Evolutionary conservation across 2,113 vertebrate genomes (phyloP), one percentile per base, ranked within the genome.

Genomic region (Pyrgilauda ruficollis): DNA sequence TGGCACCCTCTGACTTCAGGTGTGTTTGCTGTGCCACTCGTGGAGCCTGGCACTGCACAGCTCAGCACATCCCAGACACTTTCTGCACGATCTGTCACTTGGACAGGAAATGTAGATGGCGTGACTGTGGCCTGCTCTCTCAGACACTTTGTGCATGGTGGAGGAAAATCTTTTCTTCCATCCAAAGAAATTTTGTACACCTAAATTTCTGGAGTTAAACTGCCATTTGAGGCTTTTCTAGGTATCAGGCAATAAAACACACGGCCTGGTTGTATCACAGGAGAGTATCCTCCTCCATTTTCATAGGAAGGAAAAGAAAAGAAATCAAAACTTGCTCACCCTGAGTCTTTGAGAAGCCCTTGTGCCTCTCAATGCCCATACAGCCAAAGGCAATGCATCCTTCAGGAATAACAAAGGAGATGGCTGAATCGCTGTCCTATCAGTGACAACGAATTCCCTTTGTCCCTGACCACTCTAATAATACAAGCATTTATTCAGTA

Each of bases 81-180:
- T 83, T 81, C 0, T n/a, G n/a, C n/a, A 1, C 4, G 15, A 21
- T 23, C 41, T 56, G 37, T n/a, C 44, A 43, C 30, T 21, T 17
- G 21, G 18, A 47, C 15, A 6, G 15, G 55, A 30, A 83, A 33
- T 1, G 11, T 7, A 24, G 18, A 12, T 20, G 24, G 18, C 73
- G 58, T 52, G 41, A 9, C 53, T 35, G 33, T n/a, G 56, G 33
- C 16, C 43, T 68, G 52, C 28, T 72, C 22, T 33, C 31, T 49
- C 33, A 62, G 3, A 22, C 2, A 39, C 11, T 1, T 0, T 20
- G 39, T 37, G 18, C 27, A 14, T 33, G 10, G 5, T 33, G 18
- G 7, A 68, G 33, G 67, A 89, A 19, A 23, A 33, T 13, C 11
- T 61, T 79, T 79, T 27, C 49, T 72, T 83, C 41, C 31, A n/a